phyloP scores from a whole-genome alignment of 92 coral and sea anemone species.

The Epizoanthus stellaris region DNA sequence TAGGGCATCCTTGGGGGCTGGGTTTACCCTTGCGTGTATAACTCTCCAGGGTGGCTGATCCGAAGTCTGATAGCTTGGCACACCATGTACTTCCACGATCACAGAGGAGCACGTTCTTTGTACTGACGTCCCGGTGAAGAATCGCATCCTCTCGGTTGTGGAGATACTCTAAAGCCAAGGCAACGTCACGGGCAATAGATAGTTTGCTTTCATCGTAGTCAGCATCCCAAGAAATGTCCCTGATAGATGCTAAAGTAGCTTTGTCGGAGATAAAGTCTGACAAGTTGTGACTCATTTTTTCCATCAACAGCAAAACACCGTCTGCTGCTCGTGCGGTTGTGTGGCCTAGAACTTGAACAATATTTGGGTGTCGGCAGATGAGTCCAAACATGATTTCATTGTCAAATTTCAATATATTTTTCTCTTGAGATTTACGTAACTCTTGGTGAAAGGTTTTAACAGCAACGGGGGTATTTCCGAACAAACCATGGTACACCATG shows the following conservation, averaged over 20 bases:
- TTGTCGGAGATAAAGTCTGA: background rate
- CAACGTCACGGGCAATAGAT: conserved; percentile 9
- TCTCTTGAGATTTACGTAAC: background rate
- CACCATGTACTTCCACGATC: background rate
- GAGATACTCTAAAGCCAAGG: conserved; percentile 7
- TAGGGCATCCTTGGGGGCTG: background rate
- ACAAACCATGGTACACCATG: background rate
- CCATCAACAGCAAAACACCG: conserved; percentile 7
- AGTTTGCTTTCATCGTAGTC: background rate
- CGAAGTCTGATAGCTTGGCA: conserved; percentile 19
- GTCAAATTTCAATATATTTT: background rate
- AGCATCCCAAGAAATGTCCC: background rate
- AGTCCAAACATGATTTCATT: conserved; percentile 8
- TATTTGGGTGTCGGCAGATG: conserved; percentile 24
- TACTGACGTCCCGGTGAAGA: conserved; percentile 3
- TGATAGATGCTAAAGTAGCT: background rate
- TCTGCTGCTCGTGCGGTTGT: background rate
- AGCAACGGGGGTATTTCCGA: conserved; percentile 11
- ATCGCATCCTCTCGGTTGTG: conserved; percentile 18
- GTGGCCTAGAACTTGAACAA: conserved; percentile 1
- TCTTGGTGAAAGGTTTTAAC: background rate
- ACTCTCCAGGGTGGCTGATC: background rate
- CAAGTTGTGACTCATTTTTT: background rate
- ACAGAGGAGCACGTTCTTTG: conserved; percentile 15
- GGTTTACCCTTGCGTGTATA: background rate